Evolutionary conservation across 2,888 invertebrate species (phyloP), one percentile per base, ranked within the genome.

Genomic region (Phania funesta): DNA sequence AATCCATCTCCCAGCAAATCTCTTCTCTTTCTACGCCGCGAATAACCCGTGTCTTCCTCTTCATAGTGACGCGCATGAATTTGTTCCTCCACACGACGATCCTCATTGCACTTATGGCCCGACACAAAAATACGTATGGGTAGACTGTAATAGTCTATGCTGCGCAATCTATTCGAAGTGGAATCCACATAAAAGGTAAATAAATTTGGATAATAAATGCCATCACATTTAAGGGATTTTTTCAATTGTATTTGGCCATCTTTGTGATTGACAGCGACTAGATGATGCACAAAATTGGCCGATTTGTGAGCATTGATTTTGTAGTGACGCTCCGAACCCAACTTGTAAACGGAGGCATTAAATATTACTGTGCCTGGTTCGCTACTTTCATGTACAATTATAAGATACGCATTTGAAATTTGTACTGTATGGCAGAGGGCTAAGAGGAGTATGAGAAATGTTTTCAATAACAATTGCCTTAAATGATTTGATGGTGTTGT

Each of bases 181-280:
- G 97, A 97, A 89, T 97, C 97, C 80, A 97, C 94, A 90, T 96
- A 96, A 88, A 96, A 93, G 4, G 96, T 96, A 90, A 97, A 96
- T 73, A 97, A 92, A 87, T 95, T 95, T 0, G 97, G 96, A 88
- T 97, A 96, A 85, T 94, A 94, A 35, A 96, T 92, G 82, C 96
- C 96, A 87, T 96, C 95, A 90, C 97, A 97, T 87, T 94, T 93
- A 13, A 97, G 91, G 70, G 93, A 92, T 87, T 94, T 94, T 84
- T 94, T 93, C 41, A 97, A 91, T n/a, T 93, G 93, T 74, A 96
- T 95, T 84, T 94, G 93, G 16, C 96, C 97, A 83, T 93, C 94
- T 86, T 94, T 94, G 73, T 93, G 93, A 90, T 95, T 94, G 76
- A 97, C 96, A 86, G 93, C 92, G 73, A 97, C 93, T 85, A 97